Conservation (phyloP, 1,140 invertebrate genomes). For the Danaus plexippus region DNA sequence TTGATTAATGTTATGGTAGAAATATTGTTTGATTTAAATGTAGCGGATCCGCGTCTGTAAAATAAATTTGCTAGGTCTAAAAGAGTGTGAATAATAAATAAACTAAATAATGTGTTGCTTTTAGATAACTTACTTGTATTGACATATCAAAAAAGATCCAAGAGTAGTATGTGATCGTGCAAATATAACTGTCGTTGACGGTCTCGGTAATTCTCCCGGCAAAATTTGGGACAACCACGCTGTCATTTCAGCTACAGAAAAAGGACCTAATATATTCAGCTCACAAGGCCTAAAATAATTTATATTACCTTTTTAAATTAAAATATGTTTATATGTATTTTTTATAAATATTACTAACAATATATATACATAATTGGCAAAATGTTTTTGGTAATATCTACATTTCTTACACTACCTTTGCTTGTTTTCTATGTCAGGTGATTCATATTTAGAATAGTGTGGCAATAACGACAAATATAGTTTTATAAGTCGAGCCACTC, state of each 20-base stretch:
- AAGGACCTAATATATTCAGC: slow-evolving; percentile 46
- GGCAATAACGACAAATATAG: slow-evolving; percentile 44
- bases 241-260: slow-evolving; percentile 62
- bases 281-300: slow-evolving; percentile 35
- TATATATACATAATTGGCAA: no score
- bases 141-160: slow-evolving; percentile 42
- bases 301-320: neutral
- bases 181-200: slow-evolving; percentile 39
- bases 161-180: slow-evolving; percentile 46
- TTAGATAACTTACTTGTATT: slow-evolving; percentile 46
- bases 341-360: no score
- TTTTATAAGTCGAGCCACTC: slow-evolving; percentile 51
- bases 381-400: neutral
- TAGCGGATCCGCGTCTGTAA: slow-evolving; percentile 40
- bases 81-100: neutral
- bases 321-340: no score
- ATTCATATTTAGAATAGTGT: slow-evolving; percentile 50
- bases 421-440: slow-evolving; percentile 24
- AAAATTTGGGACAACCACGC: slow-evolving; percentile 53
- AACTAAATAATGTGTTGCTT: no score
- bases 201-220: slow-evolving; percentile 51
- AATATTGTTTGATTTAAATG: slow-evolving; percentile 55
- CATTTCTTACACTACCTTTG: slow-evolving; percentile 24
- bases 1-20: slow-evolving; percentile 47
- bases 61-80: slow-evolving; percentile 1